Percentiles rank a stretch among this genome's conserved stretches.
phyloP scores from a whole-genome alignment of 1,140 invertebrate genomes.

The Zophobas morio region DNA sequence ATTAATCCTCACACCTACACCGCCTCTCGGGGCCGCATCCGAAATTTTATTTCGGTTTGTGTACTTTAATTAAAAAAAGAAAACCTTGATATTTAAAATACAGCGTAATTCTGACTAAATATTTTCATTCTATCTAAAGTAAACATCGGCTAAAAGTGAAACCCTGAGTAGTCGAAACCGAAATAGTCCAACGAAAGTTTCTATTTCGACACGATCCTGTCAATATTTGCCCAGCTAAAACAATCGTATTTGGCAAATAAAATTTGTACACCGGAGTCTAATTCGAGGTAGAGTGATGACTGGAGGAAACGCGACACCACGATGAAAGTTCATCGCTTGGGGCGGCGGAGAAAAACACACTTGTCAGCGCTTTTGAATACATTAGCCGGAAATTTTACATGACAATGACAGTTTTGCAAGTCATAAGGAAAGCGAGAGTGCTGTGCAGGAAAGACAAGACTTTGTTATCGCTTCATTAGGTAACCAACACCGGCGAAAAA shows the following conservation, averaged over 20 bases:
- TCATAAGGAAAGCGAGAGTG: no score
- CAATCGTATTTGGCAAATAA: neutral
- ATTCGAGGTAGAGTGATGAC: no score
- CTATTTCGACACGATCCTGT: neutral
- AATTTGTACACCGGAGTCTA: neutral
- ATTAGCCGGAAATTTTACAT: no score
- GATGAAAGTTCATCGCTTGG: no score
- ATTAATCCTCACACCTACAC: neutral
- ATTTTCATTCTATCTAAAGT: neutral
- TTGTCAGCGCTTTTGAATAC: no score
- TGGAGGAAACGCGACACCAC: no score
- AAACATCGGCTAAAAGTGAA: conserved; percentile 1
- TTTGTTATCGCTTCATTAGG: no score
- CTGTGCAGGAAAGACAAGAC: no score
- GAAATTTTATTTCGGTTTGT: conserved; percentile 27
- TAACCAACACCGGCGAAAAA: no score
- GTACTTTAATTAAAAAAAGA: conserved; percentile 21
- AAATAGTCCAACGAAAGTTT: neutral
- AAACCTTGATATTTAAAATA: conserved; percentile 40
- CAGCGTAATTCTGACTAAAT: conserved; percentile 3
- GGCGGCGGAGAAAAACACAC: no score
- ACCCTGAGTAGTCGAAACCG: neutral
- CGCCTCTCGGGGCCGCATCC: neutral
- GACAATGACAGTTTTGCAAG: no score
- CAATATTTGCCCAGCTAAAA: neutral